A percentile compares a stretch with the other conserved stretches of the same genome.
These are phyloP conservation scores for Nineta flava DNA, from an alignment of 2,888 invertebrate genomes.

Conservation along the genomic window DNA sequence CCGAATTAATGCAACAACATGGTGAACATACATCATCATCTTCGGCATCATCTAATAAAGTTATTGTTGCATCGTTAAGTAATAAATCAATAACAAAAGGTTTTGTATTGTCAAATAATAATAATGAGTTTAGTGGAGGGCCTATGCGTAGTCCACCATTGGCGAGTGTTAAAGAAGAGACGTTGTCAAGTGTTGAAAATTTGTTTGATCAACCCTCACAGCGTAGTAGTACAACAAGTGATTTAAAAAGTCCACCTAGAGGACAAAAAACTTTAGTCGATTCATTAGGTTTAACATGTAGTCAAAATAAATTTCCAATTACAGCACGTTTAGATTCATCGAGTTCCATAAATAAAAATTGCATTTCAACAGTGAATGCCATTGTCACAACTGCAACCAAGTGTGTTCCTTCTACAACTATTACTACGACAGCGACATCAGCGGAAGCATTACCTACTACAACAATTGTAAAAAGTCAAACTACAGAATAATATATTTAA, in stretches of 20 bases:
- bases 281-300: constrained; percentile 35
- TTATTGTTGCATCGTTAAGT: constrained; percentile 8
- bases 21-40: neutral
- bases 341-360: neutral
- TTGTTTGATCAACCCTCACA: constrained; percentile 13
- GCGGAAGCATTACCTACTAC: no score
- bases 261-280: constrained; percentile 21
- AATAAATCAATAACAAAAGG: constrained; percentile 13
- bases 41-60: neutral
- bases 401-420: neutral
- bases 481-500: no score
- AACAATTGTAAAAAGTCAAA: no score
- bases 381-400: neutral
- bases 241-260: constrained; percentile 3
- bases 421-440: no score
- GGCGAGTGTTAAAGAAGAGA: constrained; percentile 29
- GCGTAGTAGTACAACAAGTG: constrained; percentile 3
- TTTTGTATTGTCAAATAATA: constrained; percentile 9
- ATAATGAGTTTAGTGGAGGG: constrained; percentile 8
- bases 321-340: constrained; percentile 22
- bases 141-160: constrained; percentile 22
- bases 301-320: constrained; percentile 42
- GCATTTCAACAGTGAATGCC: neutral
- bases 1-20: constrained; percentile 9
- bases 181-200: constrained; percentile 28